Percentiles rank a stretch among this genome's conserved stretches.
phyloP scores from a whole-genome alignment of 2,113 vertebrate species.

The Pseudolaguvia tuberculata region DNA sequence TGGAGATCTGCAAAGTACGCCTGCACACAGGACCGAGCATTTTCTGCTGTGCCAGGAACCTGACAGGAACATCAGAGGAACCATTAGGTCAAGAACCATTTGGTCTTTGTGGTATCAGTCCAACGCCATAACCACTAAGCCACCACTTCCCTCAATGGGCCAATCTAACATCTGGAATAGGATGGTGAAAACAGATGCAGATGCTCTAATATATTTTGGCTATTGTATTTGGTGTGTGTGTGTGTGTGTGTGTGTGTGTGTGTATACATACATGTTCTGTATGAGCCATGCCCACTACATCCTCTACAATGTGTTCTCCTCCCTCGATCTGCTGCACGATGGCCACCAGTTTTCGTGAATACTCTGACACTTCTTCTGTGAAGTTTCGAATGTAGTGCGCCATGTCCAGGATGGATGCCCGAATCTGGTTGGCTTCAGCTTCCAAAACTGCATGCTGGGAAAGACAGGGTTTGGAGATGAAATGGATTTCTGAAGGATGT shows the following conservation, averaged over 20 bases:
- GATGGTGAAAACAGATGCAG: too few relatives aligned
- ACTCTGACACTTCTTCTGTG: conserved; percentile 97
- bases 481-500: too few relatives aligned
- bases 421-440: conserved; percentile 93
- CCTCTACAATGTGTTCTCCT: conserved; percentile 96
- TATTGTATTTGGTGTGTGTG: not conserved
- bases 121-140: too few relatives aligned
- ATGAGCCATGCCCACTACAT: conserved; percentile 90
- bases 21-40: conserved; percentile 91
- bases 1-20: conserved; percentile 97
- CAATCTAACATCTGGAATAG: too few relatives aligned
- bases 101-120: too few relatives aligned
- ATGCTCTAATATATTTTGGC: too few relatives aligned
- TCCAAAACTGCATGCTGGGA: conserved; percentile 87
- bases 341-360: conserved; percentile 92
- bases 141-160: too few relatives aligned
- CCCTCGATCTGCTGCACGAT: conserved; percentile 97
- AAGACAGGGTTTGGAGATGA: not conserved
- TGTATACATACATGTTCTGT: conserved; percentile 83
- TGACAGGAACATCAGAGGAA: conserved; percentile 48
- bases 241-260: not conserved
- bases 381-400: conserved; percentile 96
- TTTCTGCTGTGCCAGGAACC: conserved; percentile 94
- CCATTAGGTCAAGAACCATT: not conserved
- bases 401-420: conserved; percentile 97